Conservation (phyloP, 64 coral and sea anemone genomes). For the Stylophora pistillata region DNA sequence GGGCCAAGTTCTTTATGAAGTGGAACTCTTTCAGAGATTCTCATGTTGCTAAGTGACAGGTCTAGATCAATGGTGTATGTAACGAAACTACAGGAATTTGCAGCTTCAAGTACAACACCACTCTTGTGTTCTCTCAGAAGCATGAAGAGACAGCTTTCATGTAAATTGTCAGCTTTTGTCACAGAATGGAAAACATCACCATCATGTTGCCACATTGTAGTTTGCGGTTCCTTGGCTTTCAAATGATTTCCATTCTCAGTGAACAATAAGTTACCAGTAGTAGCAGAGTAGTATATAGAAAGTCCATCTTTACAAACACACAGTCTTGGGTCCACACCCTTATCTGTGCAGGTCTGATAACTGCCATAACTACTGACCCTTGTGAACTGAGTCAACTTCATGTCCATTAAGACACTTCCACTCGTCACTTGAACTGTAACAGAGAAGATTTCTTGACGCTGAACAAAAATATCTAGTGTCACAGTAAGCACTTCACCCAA, state of each 20-base stretch:
- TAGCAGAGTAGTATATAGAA: background rate
- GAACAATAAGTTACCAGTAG: background rate
- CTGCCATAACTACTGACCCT: conserved; percentile 49
- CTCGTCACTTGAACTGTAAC: conserved; percentile 25
- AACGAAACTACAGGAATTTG: conserved; percentile 39
- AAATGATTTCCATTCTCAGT: background rate
- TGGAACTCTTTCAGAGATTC: conserved; percentile 6
- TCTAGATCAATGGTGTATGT: background rate
- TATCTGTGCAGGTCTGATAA: conserved; percentile 62
- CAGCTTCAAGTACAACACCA: conserved; percentile 21
- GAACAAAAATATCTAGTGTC: conserved; percentile 33
- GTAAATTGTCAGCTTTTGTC: conserved; percentile 33
- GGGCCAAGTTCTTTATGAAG: background rate
- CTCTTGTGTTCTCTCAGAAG: conserved; percentile 8
- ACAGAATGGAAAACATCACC: conserved; percentile 4
- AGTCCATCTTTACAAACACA: conserved; percentile 39
- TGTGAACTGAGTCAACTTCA: conserved; percentile 42
- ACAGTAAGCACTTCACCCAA: conserved; percentile 6
- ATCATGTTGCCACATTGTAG: conserved; percentile 10
- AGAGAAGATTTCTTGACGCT: conserved; percentile 30
- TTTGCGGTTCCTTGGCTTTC: background rate
- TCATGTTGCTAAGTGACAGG: conserved; percentile 23
- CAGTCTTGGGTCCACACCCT: conserved; percentile 45
- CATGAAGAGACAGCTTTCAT: conserved; percentile 23
- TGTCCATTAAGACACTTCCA: conserved; percentile 28